These are phyloP conservation scores for Bombus sibiricus DNA, from an alignment of 1,140 invertebrate genomes.

Conservation along the genomic window DNA sequence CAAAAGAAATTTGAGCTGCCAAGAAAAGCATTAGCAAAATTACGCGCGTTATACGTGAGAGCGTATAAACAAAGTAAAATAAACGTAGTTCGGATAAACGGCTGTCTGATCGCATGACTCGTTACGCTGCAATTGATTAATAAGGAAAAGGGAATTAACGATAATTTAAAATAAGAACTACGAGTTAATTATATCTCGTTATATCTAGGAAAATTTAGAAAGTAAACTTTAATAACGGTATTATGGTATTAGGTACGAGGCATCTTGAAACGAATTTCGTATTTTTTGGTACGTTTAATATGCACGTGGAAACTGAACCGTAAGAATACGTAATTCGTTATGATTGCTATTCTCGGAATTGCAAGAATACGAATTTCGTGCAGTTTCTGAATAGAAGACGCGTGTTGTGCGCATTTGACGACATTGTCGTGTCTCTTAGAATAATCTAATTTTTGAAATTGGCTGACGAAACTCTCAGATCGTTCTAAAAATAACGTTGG, in stretches of 20 bases:
- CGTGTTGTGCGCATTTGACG: neutral
- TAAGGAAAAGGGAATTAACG: neutral
- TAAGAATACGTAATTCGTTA: neutral
- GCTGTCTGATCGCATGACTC: neutral
- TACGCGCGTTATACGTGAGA: neutral
- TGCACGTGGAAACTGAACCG: neutral
- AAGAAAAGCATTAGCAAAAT: slow-evolving; percentile 1
- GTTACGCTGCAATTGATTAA: neutral
- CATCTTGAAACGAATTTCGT: no score
- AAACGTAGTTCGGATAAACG: neutral
- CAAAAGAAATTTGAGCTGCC: neutral
- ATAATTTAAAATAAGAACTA: no score
- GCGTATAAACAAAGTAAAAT: neutral
- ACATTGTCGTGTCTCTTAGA: neutral
- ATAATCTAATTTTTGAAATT: neutral
- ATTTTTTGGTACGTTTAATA: neutral
- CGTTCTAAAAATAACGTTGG: neutral
- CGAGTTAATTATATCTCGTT: no score
- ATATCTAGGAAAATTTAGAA: neutral
- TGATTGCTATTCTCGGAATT: neutral
- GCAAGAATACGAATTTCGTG: neutral
- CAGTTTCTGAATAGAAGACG: neutral
- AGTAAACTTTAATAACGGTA: neutral
- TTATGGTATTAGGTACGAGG: no score
- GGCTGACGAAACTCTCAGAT: neutral